These are phyloP conservation scores for Eucera pruinosa DNA, from an alignment of 2,888 invertebrate species.

Conservation along the genomic window DNA sequence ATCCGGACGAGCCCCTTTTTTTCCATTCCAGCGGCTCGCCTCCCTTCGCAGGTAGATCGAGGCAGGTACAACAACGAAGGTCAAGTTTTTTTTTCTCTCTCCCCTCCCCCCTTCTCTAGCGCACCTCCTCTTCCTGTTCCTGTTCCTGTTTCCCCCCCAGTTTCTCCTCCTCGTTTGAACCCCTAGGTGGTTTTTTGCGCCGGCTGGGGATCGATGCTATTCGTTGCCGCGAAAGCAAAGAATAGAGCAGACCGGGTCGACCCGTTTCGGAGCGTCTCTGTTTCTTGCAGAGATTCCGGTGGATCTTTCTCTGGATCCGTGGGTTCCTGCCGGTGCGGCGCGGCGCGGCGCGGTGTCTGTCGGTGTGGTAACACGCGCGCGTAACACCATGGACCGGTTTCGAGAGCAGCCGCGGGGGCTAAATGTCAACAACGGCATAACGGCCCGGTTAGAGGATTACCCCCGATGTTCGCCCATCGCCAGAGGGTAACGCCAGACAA, in stretches of 20 bases:
- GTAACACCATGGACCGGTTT: slow-evolving; percentile 74
- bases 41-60: slow-evolving; percentile 23
- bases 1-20: background rate
- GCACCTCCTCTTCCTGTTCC: slow-evolving; percentile 34
- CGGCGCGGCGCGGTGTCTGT: background rate
- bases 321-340: slow-evolving; percentile 23
- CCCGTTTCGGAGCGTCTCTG: slow-evolving; percentile 25
- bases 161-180: too few relatives aligned
- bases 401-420: slow-evolving; percentile 74
- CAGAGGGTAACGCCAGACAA: slow-evolving; percentile 76
- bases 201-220: too few relatives aligned
- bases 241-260: slow-evolving; percentile 17
- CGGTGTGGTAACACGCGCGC: slow-evolving; percentile 25
- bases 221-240: slow-evolving; percentile 32
- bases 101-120: background rate
- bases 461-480: slow-evolving; percentile 60
- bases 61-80: slow-evolving; percentile 45
- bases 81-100: too few relatives aligned
- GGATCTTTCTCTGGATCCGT: slow-evolving; percentile 22
- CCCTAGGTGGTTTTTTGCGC: too few relatives aligned
- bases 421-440: slow-evolving; percentile 82
- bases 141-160: slow-evolving; percentile 15
- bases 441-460: slow-evolving; percentile 73
- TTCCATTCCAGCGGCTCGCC: background rate
- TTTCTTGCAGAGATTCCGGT: slow-evolving; percentile 7